phyloP scores from a whole-genome alignment of 1,140 invertebrate genomes.

The Rhopalosiphum padi region DNA sequence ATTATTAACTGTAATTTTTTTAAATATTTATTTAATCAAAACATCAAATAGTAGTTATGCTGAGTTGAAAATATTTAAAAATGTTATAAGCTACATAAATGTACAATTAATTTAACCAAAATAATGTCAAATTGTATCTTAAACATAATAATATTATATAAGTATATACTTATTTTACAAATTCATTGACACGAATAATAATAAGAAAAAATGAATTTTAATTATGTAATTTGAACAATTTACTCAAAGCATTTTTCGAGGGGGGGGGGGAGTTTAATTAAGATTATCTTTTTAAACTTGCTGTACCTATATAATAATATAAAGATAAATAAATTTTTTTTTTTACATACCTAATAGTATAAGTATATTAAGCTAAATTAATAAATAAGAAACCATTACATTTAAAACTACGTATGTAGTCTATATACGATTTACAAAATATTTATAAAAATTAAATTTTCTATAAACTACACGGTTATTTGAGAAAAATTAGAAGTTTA shows the following conservation, averaged over 20 bases:
- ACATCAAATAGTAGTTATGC: background rate
- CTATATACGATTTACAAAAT: background rate
- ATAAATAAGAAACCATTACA: background rate
- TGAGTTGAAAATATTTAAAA: background rate
- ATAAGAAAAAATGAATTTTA: background rate
- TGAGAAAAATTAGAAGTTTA: background rate
- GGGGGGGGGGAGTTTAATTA: background rate
- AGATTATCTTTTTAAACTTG: background rate
- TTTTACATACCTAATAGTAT: too few species aligned
- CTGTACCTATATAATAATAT: background rate
- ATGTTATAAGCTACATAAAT: background rate
- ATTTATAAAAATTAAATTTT: background rate
- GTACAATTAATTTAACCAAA: background rate
- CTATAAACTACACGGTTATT: background rate
- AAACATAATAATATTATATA: background rate
- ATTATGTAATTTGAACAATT: background rate
- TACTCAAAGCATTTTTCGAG: background rate
- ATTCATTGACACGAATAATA: background rate
- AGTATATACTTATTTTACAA: background rate
- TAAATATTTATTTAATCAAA: background rate
- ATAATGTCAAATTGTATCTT: background rate
- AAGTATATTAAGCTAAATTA: background rate
- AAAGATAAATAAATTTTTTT: background rate
- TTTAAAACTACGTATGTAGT: too few species aligned
- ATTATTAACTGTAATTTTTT: background rate